Evolutionary conservation across 2,113 vertebrate genomes (phyloP), one percentile per base, ranked within the genome.

Genomic region (Sturnus vulgaris): DNA sequence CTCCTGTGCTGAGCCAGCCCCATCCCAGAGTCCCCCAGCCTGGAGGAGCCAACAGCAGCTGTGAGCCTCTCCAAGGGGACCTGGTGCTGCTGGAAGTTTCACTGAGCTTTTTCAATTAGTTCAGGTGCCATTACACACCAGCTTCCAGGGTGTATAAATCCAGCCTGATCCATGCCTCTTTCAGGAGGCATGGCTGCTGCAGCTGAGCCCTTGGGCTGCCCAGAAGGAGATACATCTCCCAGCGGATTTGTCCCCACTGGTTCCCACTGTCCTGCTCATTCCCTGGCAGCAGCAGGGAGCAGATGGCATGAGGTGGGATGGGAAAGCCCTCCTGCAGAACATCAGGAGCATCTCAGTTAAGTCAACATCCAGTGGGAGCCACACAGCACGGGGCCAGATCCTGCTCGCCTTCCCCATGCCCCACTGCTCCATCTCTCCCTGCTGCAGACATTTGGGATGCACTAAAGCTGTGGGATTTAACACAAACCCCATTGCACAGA

Each of bases 31-130:
- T 11, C 3, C n/a, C 49, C 40, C 65, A 23, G 24, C 11, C 46
- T 65, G 65, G 25, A 65, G 33, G 14, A 78, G n/a, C 14, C 20
- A 31, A n/a, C 0, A 0, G 61, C 37, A 90, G 57, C 37, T 8
- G 0, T 2, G 14, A 87, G 33, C 35, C 17, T 40, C 37, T 76
- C 42, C 0, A 0, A 40, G 22, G 39, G 31, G 14, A 57, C 7
- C 44, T 3, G 4, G 5, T 46, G 25, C 60, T 79, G 35, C 49
- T 79, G 50, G 44, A 56, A 44, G 8, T 61, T 40, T 33, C 69
- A 14, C 35, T 35, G 65, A 63, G 39, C 57, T 84, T 84, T 59
- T 68, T 49, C 31, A 33, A 35, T 68, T 60, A n/a, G 52, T 52
- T 22, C 23, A 64, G 47, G 47, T 55, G 42, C 77, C 44, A 10